Percentiles rank a stretch among this genome's conserved stretches.
Conservation (phyloP, 2,113 vertebrate species). For the Dipodomys merriami region DNA sequence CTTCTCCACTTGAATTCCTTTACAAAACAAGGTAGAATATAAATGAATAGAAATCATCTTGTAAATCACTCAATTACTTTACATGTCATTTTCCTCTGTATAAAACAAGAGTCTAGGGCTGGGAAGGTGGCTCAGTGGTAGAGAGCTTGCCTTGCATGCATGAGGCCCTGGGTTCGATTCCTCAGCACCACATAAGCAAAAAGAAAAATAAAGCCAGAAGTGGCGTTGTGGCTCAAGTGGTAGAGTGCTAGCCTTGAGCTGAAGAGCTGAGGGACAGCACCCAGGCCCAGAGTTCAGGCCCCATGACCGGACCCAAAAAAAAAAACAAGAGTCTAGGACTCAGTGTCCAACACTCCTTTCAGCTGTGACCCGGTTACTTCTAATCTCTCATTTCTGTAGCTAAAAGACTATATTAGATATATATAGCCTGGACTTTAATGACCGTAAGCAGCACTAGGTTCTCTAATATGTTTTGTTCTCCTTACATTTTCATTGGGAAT, state of each 20-base stretch:
- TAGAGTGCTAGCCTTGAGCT: too few species aligned
- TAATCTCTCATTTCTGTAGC: constrained; percentile 34
- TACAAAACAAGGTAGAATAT: constrained; percentile 10
- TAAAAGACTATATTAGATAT: background rate
- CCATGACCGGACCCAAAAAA: too few species aligned
- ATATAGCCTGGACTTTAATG: background rate
- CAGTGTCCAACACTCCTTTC: background rate
- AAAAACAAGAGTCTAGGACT: background rate
- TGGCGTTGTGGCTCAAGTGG: too few species aligned
- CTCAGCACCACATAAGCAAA: too few species aligned
- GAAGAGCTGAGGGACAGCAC: too few species aligned
- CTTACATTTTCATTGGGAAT: background rate
- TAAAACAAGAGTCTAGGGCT: background rate
- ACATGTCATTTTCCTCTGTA: constrained; percentile 13
- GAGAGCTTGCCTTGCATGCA: too few species aligned
- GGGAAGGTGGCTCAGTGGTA: too few species aligned
- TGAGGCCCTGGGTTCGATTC: too few species aligned
- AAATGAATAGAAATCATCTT: constrained; percentile 56
- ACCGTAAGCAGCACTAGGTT: background rate
- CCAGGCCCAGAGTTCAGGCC: too few species aligned
- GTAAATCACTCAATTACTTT: constrained; percentile 18
- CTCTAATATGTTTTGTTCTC: background rate
- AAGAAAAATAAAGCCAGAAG: too few species aligned
- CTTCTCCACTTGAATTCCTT: constrained; percentile 38
- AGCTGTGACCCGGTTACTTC: constrained; percentile 15